Evolutionary conservation across 64 coral and sea anemone species (phyloP), one percentile per base, ranked within the genome.

Genomic region (Astreopora myriophthalma): DNA sequence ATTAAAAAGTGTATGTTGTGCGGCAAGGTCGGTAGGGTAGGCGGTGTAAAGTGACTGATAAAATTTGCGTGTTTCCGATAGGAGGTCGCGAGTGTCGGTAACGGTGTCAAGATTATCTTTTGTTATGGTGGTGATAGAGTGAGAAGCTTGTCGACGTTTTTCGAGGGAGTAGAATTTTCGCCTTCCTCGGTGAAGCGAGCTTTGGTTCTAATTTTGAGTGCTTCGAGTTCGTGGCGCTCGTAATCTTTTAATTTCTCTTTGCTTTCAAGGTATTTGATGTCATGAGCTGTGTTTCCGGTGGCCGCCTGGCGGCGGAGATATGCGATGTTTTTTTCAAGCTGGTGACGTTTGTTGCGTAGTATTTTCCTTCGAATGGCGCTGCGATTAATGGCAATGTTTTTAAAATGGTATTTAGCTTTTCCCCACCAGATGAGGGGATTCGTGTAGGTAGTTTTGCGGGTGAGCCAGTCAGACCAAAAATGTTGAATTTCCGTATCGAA

Each of bases 401-500:
- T 64, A 55, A 87, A 87, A 22, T 87, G 30, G 5, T 49, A 14
- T 72, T 87, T 87, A 19, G 65, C 84, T 72, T 71, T 44, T 29
- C 68, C 84, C 84, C 84, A 87, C 84, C 84, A 87, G 13, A 22
- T 40, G 14, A 68, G 84, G 23, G 38, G 36, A 25, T 19, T 14
- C 1, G 2, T 8, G 33, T 34, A 46, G 37, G 22, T 19, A 11
- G 31, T 20, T 19, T 74, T 36, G 32, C 33, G 19, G 3, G 72
- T 74, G 10, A 12, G 72, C 72, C 37, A 75, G 17, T 75, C 20
- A 23, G 14, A 22, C 72, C 37, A 75, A 20, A 75, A 75, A 22
- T 19, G 20, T 42, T 19, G 1, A 75, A 22, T 39, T 75, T n/a
- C n/a, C n/a, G n/a, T 12, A 39, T 14, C n/a, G 37, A 75, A 75